Conservation (phyloP, 2,797 vertebrate genomes). For the Myoxocephalus aenaeus region DNA sequence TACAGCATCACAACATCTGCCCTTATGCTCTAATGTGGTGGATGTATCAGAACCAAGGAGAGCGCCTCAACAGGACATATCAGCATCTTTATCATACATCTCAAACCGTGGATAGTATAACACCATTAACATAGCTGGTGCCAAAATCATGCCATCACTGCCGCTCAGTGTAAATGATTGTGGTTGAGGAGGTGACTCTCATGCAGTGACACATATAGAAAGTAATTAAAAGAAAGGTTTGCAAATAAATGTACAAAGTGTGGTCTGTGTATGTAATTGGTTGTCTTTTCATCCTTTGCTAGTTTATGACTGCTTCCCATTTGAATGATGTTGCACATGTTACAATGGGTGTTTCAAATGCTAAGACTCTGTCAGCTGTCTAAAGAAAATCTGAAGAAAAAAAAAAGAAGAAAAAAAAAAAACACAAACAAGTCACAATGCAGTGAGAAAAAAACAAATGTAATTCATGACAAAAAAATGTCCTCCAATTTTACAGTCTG, state of each 20-base stretch:
- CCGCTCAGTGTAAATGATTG: not conserved
- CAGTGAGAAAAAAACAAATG: not conserved
- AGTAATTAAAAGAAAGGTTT: not conserved
- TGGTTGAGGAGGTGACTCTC: not conserved
- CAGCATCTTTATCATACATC: not conserved
- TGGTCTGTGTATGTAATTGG: not conserved
- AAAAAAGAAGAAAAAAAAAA: not conserved
- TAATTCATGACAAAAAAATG: not conserved
- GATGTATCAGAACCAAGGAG: conserved; percentile 5
- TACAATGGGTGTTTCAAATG: not conserved
- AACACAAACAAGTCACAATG: not conserved
- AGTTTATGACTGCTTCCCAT: not conserved
- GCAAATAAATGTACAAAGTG: not conserved
- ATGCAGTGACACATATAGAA: not conserved
- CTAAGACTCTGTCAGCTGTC: not conserved
- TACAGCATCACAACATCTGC: not conserved
- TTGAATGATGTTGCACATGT: not conserved
- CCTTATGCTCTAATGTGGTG: not conserved
- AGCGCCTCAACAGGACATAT: not conserved
- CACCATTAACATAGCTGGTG: not conserved
- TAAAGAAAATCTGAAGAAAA: not conserved
- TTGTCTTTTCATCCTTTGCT: not conserved
- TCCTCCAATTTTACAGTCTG: not conserved
- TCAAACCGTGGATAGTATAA: not conserved
- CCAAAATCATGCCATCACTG: not conserved